Base-by-base conservation (phyloP, 2,113 vertebrate species). In the Rhagologus leucostigma region DNA sequence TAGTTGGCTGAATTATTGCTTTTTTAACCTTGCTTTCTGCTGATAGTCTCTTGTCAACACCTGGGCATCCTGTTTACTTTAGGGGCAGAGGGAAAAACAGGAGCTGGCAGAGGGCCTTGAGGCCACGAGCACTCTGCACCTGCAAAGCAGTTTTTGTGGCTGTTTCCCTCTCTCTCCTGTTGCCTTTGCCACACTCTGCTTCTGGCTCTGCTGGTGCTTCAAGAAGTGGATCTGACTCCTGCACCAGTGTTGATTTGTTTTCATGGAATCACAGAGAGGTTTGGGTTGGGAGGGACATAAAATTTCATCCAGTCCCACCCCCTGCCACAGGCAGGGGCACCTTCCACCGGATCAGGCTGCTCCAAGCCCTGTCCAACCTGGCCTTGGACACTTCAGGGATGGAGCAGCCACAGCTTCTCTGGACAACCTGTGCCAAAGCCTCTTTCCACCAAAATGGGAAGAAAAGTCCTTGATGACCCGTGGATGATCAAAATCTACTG, bases 21-120 rank as follows among this genome's bases (percentile, higher is more conserved):
- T 69, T 81, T 91, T 92, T 87, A 71, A 81, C 96, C 94, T 96
- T 96, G 88, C 41, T 46, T 39, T 96, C 63, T 86, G 82, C 35
- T 47, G 47, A 21, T 35, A 44, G n/a, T 50, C 86, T 83, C 88
- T 65, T 89, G 62, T 84, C 86, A 32, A 7, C 0, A 57, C 69
- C 55, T 41, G 59, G 62, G 62, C 20, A 16, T 67, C 46, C 59
- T 19, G 6, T 62, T 73, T 47, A 4, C 39, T 37, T 9, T 7
- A 9, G n/a, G 82, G 41, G 63, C 76, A 68, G 77, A 39, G 53
- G n/a, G 26, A 1, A 24, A 53, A 70, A 2, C 1, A 11, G 75
- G 64, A 87, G 76, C 27, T 57, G 50, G 14, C 32, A 16, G 83
- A 37, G 33, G 47, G 17, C 11, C 42, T 56, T 7, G 15, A 33